Conservation (phyloP, 2,113 vertebrate genomes). For the Erpornis zantholeuca region DNA sequence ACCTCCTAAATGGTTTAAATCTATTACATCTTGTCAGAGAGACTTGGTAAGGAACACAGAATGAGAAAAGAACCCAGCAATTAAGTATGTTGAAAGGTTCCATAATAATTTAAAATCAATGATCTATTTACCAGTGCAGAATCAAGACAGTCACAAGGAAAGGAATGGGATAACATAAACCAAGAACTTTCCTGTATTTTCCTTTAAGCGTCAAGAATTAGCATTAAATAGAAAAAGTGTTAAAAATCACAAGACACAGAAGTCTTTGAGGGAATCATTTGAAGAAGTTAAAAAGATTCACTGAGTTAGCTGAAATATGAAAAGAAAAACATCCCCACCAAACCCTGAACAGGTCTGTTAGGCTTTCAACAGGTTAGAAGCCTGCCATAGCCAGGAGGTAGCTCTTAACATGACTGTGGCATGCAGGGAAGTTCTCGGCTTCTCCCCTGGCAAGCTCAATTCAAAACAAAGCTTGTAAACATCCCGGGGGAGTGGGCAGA, state of each 20-base stretch:
- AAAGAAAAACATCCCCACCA: background rate
- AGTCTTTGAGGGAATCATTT: background rate
- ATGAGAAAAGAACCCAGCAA: background rate
- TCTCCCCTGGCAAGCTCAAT: background rate
- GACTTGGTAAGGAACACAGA: background rate
- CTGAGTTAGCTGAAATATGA: background rate
- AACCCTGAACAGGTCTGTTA: background rate
- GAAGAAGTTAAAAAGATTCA: background rate
- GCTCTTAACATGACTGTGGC: background rate
- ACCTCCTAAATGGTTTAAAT: background rate
- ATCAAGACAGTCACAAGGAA: background rate
- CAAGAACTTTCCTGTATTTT: background rate
- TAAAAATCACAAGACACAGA: background rate
- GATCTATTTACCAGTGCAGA: background rate
- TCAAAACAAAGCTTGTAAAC: conserved; percentile 9
- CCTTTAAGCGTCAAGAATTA: background rate
- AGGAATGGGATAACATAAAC: background rate
- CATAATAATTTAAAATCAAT: background rate
- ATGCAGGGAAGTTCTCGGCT: background rate
- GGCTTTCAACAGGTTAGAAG: background rate
- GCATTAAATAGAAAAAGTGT: background rate
- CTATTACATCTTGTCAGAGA: background rate
- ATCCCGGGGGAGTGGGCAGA: background rate
- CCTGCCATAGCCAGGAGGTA: background rate
- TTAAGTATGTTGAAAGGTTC: background rate